Evolutionary conservation across 2,888 invertebrate species (phyloP), one percentile per base, ranked within the genome.

Genomic region (Scotopteryx bipunctaria): DNA sequence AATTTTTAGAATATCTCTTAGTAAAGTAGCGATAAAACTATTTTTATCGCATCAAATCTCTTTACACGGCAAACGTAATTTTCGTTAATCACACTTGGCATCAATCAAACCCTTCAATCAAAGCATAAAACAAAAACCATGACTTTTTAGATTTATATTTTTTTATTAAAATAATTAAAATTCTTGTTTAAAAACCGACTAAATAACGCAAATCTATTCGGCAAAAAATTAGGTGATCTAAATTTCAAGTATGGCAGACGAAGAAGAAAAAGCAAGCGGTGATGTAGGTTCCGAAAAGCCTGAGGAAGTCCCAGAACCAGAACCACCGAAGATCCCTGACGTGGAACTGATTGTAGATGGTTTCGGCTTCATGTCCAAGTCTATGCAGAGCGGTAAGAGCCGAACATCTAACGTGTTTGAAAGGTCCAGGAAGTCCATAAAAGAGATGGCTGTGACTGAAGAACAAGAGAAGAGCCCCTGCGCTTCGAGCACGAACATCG

Each of bases 331-430:
- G 46, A 48, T 77, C 3, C 86, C 83, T 8, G 88, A 88, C 31
- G 86, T 82, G 4, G 87, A 87, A 52, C 69, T 91, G 1, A 52
- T 81, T 1, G 84, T 90, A 1, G 91, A 91, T 54, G 88, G 87
- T 0, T 92, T 92, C 58, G 92, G 92, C 1, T 86, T 88, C 53
- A 86, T 91, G 82, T 48, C 54, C 0, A 54, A 48, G 32, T 33
- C 29, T 5, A 31, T 31, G 31, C 37, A 2, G 9, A 15, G 1
- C 32, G 17, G 1, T 43, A 46, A 25, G 4, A 31, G 38, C 4
- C 56, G 55, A 2, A 14, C 36, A 0, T 68, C 69, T 0, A 66
- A 63, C 21, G 58, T 63, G 1, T 66, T 69, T 4, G 69, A 64
- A 1, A 74, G 69, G 41, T 32, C 64, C 2, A 61, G 64, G 1